phyloP scores from a whole-genome alignment of 1,140 invertebrate genomes.

The Dufourea novaeangliae region DNA sequence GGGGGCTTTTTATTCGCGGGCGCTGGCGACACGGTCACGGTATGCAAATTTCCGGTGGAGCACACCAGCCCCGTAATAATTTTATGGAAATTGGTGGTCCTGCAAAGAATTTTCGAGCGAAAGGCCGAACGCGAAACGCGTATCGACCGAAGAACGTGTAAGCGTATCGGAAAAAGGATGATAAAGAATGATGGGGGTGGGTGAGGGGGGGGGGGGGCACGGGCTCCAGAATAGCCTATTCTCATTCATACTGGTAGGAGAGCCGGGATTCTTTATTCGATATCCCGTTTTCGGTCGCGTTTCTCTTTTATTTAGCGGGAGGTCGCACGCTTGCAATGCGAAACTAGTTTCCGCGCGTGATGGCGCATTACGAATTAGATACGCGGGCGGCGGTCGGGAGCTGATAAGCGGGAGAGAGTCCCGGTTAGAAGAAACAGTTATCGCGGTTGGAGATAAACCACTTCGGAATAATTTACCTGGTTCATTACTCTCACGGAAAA shows the following conservation, averaged over 20 bases:
- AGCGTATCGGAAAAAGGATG: constrained; percentile 1
- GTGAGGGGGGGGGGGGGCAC: neutral
- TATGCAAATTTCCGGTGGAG: constrained; percentile 62
- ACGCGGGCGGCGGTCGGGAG: neutral
- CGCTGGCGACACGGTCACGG: constrained; percentile 16
- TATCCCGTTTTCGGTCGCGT: neutral
- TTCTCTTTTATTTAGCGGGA: neutral
- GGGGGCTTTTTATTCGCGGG: constrained; percentile 48
- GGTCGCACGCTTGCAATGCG: neutral
- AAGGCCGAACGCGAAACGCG: constrained; percentile 11
- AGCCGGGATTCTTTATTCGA: neutral
- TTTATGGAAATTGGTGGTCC: constrained; percentile 64
- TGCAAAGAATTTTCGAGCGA: constrained; percentile 55
- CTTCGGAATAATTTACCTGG: constrained; percentile 13
- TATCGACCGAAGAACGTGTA: constrained; percentile 6
- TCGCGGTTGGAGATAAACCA: constrained; percentile 9
- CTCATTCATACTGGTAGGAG: neutral
- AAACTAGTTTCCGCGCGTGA: neutral
- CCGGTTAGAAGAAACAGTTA: constrained; percentile 7
- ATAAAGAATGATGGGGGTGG: neutral
- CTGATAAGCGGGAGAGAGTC: constrained; percentile 23
- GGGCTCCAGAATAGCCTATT: neutral
- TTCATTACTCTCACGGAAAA: neutral
- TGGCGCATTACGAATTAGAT: constrained; percentile 19
- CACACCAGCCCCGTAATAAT: constrained; percentile 55